Conservation (phyloP, 2,888 invertebrate species). For the Drosophila diplacantha region DNA sequence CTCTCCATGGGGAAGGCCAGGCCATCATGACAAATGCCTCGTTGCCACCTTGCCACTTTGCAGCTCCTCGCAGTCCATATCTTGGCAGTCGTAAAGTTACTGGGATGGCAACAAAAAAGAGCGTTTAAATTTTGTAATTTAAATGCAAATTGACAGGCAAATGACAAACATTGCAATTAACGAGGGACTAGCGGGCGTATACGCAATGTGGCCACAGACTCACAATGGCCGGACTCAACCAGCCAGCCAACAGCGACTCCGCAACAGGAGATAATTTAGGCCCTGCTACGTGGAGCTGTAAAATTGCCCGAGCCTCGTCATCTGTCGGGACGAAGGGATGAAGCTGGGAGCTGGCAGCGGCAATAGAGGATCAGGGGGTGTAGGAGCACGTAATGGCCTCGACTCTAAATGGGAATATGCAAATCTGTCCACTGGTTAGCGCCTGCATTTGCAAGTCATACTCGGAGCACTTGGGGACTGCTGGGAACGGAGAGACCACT, state of each 20-base stretch:
- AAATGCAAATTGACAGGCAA: slow-evolving; percentile 72
- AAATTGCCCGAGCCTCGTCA: slow-evolving; percentile 23
- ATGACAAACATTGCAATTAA: slow-evolving; percentile 73
- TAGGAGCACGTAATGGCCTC: slow-evolving; percentile 17
- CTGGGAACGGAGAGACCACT: not conserved
- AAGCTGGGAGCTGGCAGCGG: not conserved
- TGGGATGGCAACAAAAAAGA: slow-evolving; percentile 39
- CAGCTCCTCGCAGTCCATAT: slow-evolving; percentile 23
- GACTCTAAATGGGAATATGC: slow-evolving; percentile 40
- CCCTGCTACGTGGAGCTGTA: slow-evolving; percentile 31
- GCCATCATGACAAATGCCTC: slow-evolving; percentile 49
- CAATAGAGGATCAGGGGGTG: not conserved
- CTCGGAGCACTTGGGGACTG: slow-evolving; percentile 13
- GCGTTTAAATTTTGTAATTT: slow-evolving; percentile 72
- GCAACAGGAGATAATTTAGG: slow-evolving; percentile 44
- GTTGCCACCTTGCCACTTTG: slow-evolving; percentile 30
- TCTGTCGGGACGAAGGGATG: slow-evolving; percentile 7
- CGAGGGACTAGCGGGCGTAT: slow-evolving; percentile 65
- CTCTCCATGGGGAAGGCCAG: slow-evolving; percentile 26
- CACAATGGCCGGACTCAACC: slow-evolving; percentile 22
- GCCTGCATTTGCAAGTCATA: slow-evolving; percentile 44
- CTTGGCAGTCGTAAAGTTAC: slow-evolving; percentile 41
- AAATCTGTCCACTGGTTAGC: slow-evolving; percentile 42
- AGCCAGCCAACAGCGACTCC: slow-evolving; percentile 22
- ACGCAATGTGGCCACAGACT: slow-evolving; percentile 49